Base-by-base conservation (phyloP, 2,888 invertebrate species). In the Yponomeuta evonymella region DNA sequence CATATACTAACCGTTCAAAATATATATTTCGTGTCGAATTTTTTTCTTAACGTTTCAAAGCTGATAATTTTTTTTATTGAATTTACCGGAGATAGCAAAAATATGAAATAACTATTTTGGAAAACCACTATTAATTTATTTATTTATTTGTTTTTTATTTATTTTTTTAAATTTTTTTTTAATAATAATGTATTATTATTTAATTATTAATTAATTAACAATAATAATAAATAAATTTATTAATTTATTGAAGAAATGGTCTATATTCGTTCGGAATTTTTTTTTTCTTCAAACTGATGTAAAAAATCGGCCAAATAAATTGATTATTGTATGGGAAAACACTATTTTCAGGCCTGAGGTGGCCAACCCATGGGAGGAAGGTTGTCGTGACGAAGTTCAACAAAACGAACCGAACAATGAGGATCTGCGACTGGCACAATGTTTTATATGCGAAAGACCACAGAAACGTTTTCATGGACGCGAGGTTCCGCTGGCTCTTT, bases 371-470 rank as follows among this genome's bases (percentile, higher is more conserved):
- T 66, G 64, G 64, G 63, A 51, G 66, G 70, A 70, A 67, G 70
- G 64, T 70, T 70, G 66, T 51, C 70, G 70, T 70, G 70, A 70
- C 70, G 62, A 70, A 70, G 70, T 51, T 70, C 58, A 70, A 64
- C 70, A 66, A 51, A 64, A 51, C 51, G 66, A 66, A 51, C 64
- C 70, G 66, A 67, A 70, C 58, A 65, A 65, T 71, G 67, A 71
- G 58, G 63, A 68, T 68, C 58, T 71, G 71, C 71, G 43, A 67
- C 43, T 71, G 58, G 48, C 48, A 68, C 43, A 71, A 64, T 74
- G 74, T 70, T 75, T 75, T 75, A 78, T 70, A 76, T 75, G 75
- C 72, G 48, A 74, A 73, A 75, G 73, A 75, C 72, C 73, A 67
- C 74, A 74, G 71, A 75, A 75, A 75, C 73, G 73, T 64, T 71